Percentiles rank a stretch among this genome's conserved stretches.
Conservation (phyloP, 1,140 invertebrate genomes). For the Lerema accius region DNA sequence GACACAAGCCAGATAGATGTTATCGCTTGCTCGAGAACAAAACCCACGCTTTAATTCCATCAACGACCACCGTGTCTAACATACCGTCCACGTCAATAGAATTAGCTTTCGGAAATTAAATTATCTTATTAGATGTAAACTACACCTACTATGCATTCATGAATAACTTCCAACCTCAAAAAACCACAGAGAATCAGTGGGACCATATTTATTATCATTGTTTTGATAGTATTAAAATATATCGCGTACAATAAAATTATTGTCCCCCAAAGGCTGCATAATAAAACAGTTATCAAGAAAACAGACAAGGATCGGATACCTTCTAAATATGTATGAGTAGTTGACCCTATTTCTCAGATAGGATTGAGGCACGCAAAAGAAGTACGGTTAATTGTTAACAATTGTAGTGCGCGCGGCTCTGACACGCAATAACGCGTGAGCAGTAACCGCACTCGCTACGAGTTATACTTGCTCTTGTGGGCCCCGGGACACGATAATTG, state of each 20-base stretch:
- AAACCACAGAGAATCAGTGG: too few relatives aligned
- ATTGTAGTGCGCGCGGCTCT: conserved; percentile 64
- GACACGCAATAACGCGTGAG: conserved; percentile 62
- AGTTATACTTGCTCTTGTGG: conserved; percentile 4
- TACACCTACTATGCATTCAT: neutral
- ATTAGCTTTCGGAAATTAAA: neutral
- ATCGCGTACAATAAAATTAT: too few relatives aligned
- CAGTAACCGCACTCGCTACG: conserved; percentile 50
- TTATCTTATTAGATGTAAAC: neutral
- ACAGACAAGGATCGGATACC: conserved; percentile 22
- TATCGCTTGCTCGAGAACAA: conserved; percentile 53
- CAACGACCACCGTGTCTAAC: conserved; percentile 55
- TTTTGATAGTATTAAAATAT: too few relatives aligned
- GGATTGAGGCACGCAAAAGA: conserved; percentile 71
- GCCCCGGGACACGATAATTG: conserved; percentile 14
- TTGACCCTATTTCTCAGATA: conserved; percentile 72
- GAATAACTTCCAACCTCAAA: neutral
- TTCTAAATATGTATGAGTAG: conserved; percentile 34
- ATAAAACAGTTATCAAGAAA: conserved; percentile 15
- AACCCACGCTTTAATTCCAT: conserved; percentile 55
- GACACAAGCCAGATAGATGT: conserved; percentile 44
- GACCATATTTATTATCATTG: too few relatives aligned
- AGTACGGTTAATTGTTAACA: conserved; percentile 77
- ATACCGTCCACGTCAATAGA: conserved; percentile 52
- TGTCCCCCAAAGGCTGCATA: too few relatives aligned